Conservation (phyloP, 2,113 vertebrate species). For the Chaetura pelagica region DNA sequence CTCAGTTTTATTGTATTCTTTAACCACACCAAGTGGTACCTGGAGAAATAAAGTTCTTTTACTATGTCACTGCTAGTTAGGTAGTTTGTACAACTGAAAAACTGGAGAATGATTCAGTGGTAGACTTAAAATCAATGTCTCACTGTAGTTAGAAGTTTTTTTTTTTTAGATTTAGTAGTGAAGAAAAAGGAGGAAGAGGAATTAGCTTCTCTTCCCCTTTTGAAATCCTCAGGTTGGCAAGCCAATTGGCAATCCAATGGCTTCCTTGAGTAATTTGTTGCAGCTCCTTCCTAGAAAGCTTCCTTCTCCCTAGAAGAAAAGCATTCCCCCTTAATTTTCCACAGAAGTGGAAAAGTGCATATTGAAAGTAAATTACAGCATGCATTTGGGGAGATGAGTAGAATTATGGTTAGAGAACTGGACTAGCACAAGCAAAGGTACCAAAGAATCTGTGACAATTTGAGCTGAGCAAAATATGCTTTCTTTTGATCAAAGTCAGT, state of each 20-base stretch:
- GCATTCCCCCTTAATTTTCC: neutral
- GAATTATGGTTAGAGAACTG: neutral
- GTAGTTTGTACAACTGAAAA: neutral
- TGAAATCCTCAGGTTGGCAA: neutral
- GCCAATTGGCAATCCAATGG: neutral
- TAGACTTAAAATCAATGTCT: neutral
- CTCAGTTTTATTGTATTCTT: constrained; percentile 11
- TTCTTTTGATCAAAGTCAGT: neutral
- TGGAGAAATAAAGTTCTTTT: neutral
- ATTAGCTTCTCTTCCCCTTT: neutral
- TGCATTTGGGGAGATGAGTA: neutral
- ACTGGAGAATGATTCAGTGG: neutral
- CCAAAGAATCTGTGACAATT: neutral
- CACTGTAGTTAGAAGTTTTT: neutral
- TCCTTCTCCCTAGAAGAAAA: neutral
- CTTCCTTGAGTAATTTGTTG: neutral
- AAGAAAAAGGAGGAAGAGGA: neutral
- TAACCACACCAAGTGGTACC: neutral
- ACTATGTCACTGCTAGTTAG: neutral
- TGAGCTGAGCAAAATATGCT: neutral
- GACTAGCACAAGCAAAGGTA: neutral
- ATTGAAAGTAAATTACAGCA: neutral
- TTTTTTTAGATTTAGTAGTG: neutral
- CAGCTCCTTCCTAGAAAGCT: neutral
- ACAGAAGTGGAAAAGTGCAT: neutral